Evolutionary conservation across 2,113 vertebrate genomes (phyloP), one percentile per base, ranked within the genome.

Genomic region (Cebidichthys violaceus): DNA sequence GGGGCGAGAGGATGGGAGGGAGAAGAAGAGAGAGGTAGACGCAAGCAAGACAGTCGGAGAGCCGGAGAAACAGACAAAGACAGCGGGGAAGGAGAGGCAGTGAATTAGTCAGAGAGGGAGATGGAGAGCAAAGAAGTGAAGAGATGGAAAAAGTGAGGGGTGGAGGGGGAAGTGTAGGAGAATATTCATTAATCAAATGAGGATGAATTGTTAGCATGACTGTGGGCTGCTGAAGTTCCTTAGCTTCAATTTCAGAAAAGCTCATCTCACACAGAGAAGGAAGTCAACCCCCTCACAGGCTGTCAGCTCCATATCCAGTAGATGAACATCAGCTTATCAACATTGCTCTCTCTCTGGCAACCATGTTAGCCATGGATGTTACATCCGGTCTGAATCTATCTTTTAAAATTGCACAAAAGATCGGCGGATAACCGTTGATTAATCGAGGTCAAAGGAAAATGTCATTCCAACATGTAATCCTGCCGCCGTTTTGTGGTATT

Each of bases 111-210:
- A 69, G 74, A 74, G 72, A 43, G 59, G 61, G 82, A 79, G 65
- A 72, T 72, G 37, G 77, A 79, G 79, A 78, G 66, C 1, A 18
- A 17, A 37, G 75, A 71, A 76, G 73, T 81, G 79, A 71, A 59
- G 77, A 75, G n/a, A 86, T 43, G 61, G 74, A 79, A 79, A 81
- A 37, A 77, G 81, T 27, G 75, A 35, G 57, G 13, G 68, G 31
- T 66, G 72, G 35, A 35, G n/a, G 79, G 55, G 59, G 83, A 77
- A 81, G 87, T 75, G 90, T 84, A 64, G 89, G 91, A 91, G 83
- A 81, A 91, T 85, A 82, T 90, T 92, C 92, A 94, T 93, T 92
- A 92, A 79, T 75, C 90, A 86, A 93, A 93, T 91, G 91, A 92
- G 89, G 88, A 91, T 82, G 87, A 89, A 91, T 92, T 82, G 88